These are phyloP conservation scores for Eilema depressum DNA, from an alignment of 2,888 invertebrate genomes.

Conservation along the genomic window DNA sequence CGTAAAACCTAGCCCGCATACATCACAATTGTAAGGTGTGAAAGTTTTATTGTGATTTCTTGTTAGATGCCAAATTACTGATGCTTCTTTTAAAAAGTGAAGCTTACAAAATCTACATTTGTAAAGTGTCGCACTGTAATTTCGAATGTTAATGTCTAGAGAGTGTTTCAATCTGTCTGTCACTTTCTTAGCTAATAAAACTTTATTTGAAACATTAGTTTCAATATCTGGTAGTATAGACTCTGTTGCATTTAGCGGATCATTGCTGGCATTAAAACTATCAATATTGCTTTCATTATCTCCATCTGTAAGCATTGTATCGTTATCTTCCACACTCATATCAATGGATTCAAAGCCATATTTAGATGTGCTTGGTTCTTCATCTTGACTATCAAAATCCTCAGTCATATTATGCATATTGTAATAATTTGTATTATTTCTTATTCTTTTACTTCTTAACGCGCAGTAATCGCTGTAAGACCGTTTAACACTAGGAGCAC, in stretches of 20 bases:
- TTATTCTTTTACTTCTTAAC: slow-evolving; percentile 11
- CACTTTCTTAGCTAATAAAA: neutral
- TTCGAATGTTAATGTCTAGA: neutral
- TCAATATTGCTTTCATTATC: neutral
- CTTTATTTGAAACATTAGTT: neutral
- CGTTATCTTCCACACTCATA: slow-evolving; percentile 6
- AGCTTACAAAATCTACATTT: slow-evolving; percentile 27
- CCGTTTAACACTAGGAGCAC: neutral
- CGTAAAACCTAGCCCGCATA: slow-evolving; percentile 33
- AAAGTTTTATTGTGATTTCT: neutral
- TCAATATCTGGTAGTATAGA: neutral
- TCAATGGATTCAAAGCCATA: slow-evolving; percentile 16
- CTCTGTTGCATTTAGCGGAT: slow-evolving; percentile 12
- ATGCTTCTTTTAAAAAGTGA: slow-evolving; percentile 25
- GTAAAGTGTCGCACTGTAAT: slow-evolving; percentile 23
- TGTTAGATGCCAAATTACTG: slow-evolving; percentile 22
- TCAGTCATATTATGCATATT: neutral
- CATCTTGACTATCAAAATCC: neutral
- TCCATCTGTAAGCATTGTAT: neutral
- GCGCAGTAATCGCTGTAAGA: neutral
- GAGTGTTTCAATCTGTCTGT: slow-evolving; percentile 21
- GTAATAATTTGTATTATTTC: neutral
- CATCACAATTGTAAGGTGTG: slow-evolving; percentile 21
- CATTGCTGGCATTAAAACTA: neutral
- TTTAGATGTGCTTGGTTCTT: slow-evolving; percentile 15